Conservation (phyloP, 2,888 invertebrate species). For the Adela reaumurella region DNA sequence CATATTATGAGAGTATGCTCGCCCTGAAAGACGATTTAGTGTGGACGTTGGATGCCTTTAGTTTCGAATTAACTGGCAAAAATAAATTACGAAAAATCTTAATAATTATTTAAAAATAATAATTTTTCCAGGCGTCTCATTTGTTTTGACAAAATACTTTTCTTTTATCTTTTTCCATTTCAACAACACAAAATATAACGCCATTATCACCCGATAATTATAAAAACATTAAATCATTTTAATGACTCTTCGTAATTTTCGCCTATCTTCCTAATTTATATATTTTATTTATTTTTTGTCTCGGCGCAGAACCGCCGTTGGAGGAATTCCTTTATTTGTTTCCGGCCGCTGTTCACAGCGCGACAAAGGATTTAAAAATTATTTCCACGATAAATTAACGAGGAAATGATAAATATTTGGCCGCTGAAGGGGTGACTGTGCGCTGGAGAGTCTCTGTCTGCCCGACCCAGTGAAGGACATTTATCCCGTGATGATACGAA, state of each 20-base stretch:
- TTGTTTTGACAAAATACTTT: too few relatives aligned
- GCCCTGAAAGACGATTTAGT: too few relatives aligned
- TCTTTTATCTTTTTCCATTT: constrained; percentile 14
- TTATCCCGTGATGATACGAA: too few relatives aligned
- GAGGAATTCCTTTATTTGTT: constrained; percentile 51
- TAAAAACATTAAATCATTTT: constrained; percentile 52
- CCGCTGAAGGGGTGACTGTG: neutral
- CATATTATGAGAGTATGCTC: too few relatives aligned
- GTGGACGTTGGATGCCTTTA: too few relatives aligned
- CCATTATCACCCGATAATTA: constrained; percentile 23
- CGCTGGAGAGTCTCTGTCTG: too few relatives aligned
- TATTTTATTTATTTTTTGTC: constrained; percentile 25
- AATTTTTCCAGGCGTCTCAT: too few relatives aligned
- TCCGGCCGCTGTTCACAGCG: constrained; percentile 38
- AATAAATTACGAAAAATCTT: too few relatives aligned
- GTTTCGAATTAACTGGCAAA: too few relatives aligned
- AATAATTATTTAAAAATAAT: too few relatives aligned
- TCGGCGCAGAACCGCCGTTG: constrained; percentile 27
- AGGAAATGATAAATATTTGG: constrained; percentile 16
- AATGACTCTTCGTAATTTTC: constrained; percentile 39
- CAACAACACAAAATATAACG: constrained; percentile 7
- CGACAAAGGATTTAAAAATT: constrained; percentile 47
- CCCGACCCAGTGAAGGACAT: too few relatives aligned
- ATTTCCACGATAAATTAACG: constrained; percentile 42
- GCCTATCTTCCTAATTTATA: constrained; percentile 32